phyloP scores from a whole-genome alignment of 2,797 vertebrate genomes.

The Botia almorhae region DNA sequence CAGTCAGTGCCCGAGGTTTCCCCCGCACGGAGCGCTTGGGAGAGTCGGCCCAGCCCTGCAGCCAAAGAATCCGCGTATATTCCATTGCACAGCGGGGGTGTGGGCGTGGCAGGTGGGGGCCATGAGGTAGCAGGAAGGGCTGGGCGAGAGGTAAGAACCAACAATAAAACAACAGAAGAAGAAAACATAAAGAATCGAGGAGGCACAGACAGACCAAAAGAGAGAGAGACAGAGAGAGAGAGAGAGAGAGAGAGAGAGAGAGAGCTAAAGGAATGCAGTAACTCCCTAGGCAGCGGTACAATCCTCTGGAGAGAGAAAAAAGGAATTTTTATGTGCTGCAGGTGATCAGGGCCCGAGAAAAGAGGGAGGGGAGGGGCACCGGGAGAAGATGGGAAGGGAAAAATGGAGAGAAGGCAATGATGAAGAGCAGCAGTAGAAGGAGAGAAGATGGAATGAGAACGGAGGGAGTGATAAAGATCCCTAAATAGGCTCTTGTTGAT shows the following conservation, averaged over 20 bases:
- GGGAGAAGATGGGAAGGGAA: constrained; percentile 24
- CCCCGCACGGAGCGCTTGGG: constrained; percentile 60
- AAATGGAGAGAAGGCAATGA: constrained; percentile 51
- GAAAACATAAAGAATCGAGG: constrained; percentile 61
- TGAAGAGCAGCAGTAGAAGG: constrained; percentile 34
- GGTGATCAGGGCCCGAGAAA: constrained; percentile 75
- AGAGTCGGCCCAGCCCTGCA: constrained; percentile 77
- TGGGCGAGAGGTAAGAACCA: constrained; percentile 59
- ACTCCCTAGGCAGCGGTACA: constrained; percentile 77
- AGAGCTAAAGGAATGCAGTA: constrained; percentile 77
- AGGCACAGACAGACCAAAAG: constrained; percentile 69
- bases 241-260: constrained; percentile 50
- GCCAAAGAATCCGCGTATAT: constrained; percentile 74
- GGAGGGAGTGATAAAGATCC: constrained; percentile 56
- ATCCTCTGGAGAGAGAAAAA: constrained; percentile 82
- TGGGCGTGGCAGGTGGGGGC: constrained; percentile 70
- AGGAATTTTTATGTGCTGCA: constrained; percentile 89
- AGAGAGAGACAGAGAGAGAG: constrained; percentile 72
- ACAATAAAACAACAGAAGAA: constrained; percentile 42
- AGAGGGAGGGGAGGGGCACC: neutral
- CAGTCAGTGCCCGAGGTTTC: constrained; percentile 70
- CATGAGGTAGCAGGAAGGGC: constrained; percentile 62
- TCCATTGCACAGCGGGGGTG: constrained; percentile 72
- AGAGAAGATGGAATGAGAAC: constrained; percentile 66
- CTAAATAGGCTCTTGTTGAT: constrained; percentile 55